Evolutionary conservation across 1,140 invertebrate genomes (phyloP), one percentile per base, ranked within the genome.

Genomic region (Zaprionus camerounensis): DNA sequence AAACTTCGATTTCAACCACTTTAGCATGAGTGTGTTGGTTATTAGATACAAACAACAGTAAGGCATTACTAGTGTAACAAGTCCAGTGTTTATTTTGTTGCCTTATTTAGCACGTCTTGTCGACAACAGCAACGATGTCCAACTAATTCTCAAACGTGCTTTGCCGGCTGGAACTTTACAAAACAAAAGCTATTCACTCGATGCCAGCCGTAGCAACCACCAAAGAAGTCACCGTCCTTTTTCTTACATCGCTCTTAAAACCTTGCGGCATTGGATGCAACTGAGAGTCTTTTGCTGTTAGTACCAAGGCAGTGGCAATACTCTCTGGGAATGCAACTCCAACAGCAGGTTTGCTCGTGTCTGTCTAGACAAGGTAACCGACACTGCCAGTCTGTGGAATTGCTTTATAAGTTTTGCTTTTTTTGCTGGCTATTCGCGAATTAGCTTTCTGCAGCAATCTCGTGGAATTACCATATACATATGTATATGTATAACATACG

Each of bases 41-140:
- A 70, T n/a, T 46, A 70, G 53, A 53, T 62, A 24, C 17, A 57
- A 41, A 46, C 38, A 15, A 68, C 12, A 12, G 68, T 59, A 44
- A 64, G 49, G 58, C 58, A 71, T 68, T 80, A 71, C 79, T 80
- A 79, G 76, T 76, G 73, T 66, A 17, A 38, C 44, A 66, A 69
- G 41, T 79, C 34, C 67, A 36, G 13, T 58, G 77, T 41, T 65
- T 72, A 34, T 15, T 55, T 72, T 53, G 56, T 61, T 15, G 70
- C 74, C 68, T 75, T 62, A 38, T 62, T 79, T 53, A 64, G 57
- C 69, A 82, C 65, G 83, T 82, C 80, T 86, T 83, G 83, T 80
- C 80, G 80, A 73, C 71, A 81, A 83, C 80, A 85, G 78, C 78
- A 85, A 86, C 80, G 80, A 86, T 87, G 83, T 87, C 80, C 69